These are phyloP conservation scores for Aphidius gifuensis DNA, from an alignment of 1,140 invertebrate genomes.

Conservation along the genomic window DNA sequence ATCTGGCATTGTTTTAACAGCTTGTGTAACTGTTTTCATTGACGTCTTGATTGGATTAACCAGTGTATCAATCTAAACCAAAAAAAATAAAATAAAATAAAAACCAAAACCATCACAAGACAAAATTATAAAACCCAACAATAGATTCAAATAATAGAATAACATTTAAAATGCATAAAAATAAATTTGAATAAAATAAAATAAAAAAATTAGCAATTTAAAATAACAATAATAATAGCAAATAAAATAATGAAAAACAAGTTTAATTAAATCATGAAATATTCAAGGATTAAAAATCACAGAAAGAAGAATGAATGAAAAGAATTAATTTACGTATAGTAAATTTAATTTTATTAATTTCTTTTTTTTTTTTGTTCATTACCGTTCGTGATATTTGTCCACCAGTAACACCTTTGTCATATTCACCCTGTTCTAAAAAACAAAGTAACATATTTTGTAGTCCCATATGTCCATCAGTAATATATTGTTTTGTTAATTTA, in stretches of 20 bases:
- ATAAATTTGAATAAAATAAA: too few species aligned
- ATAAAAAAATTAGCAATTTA: too few species aligned
- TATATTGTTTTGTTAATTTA: constrained; percentile 62
- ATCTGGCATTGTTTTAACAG: constrained; percentile 78
- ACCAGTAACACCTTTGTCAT: constrained; percentile 65
- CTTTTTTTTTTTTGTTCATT: constrained; percentile 15
- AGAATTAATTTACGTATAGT: too few species aligned
- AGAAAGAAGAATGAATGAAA: neutral
- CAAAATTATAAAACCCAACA: neutral
- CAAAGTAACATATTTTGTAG: constrained; percentile 68
- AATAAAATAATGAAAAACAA: too few species aligned
- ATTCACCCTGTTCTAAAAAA: constrained; percentile 77
- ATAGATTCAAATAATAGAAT: too few species aligned
- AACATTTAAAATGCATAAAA: too few species aligned
- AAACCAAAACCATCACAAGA: too few species aligned
- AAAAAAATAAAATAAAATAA: constrained; percentile 25
- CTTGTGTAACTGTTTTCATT: constrained; percentile 71
- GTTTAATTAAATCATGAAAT: too few species aligned
- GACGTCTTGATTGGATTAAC: constrained; percentile 81
- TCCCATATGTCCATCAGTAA: constrained; percentile 64
- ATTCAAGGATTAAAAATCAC: constrained; percentile 4
- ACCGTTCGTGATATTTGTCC: constrained; percentile 62
- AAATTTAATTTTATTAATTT: too few species aligned
- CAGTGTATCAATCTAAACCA: constrained; percentile 67
- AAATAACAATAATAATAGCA: too few species aligned